These are phyloP conservation scores for Pedionomus torquatus DNA, from an alignment of 2,113 vertebrate genomes.

Conservation along the genomic window DNA sequence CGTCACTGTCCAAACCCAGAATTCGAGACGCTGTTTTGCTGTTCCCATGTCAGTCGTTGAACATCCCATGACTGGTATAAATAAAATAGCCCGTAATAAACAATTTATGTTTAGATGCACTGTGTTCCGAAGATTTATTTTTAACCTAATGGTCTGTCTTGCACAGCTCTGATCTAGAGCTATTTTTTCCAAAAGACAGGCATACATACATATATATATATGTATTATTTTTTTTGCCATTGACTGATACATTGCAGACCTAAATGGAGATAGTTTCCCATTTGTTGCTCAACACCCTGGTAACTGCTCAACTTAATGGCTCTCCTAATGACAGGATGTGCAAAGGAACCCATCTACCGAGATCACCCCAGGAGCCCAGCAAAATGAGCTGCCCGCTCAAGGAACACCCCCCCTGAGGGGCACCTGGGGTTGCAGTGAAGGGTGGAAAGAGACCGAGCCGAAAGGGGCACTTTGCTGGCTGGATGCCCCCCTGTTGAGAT, in stretches of 20 bases:
- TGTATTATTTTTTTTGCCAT: background rate
- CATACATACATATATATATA: background rate
- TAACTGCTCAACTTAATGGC: background rate
- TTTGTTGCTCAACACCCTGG: background rate
- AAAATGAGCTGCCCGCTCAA: background rate
- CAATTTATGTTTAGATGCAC: background rate
- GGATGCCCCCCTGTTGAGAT: rapidly evolving
- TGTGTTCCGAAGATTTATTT: background rate
- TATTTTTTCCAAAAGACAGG: background rate
- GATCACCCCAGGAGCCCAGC: background rate
- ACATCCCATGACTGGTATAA: background rate
- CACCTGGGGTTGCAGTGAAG: rapidly evolving
- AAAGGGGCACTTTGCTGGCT: too few species aligned
- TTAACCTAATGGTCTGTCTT: background rate
- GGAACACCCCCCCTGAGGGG: background rate
- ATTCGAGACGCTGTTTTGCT: background rate
- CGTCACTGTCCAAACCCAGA: background rate
- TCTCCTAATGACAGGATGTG: background rate
- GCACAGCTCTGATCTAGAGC: background rate
- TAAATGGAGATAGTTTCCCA: background rate
- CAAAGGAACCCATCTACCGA: background rate
- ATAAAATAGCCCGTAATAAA: background rate
- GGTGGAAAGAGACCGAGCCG: background rate
- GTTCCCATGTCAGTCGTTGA: background rate
- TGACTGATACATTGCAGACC: background rate